A percentile compares a stretch with the other conserved stretches of the same genome.
Evolutionary conservation across 2,113 vertebrate genomes (phyloP).

Genomic region (Gavia stellata): DNA sequence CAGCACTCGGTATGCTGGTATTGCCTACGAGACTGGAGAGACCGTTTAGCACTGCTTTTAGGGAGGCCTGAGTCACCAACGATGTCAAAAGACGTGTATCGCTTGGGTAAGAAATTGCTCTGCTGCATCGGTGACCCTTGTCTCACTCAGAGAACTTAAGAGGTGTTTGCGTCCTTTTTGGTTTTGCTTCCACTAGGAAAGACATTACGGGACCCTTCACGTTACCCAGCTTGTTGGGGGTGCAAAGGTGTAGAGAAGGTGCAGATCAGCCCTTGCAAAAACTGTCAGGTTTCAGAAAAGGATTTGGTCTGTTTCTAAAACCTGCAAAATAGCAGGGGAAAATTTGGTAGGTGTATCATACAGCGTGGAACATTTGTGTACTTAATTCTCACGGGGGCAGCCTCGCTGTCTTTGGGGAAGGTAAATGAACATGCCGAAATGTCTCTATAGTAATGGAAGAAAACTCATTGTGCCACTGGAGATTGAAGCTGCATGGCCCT

Average conservation of each 20-base stretch:
- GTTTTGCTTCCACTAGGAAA: not conserved
- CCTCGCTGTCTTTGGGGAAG: not conserved
- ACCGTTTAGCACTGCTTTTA: not conserved
- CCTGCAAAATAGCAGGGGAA: not conserved
- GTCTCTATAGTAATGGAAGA: constrained; percentile 38
- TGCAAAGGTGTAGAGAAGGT: not conserved
- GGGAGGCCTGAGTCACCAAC: not conserved
- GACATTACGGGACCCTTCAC: not conserved
- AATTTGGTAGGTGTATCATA: not conserved
- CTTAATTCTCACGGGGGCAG: constrained; percentile 15
- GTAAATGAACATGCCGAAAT: not conserved
- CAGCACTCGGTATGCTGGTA: not conserved
- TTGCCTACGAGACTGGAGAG: not conserved
- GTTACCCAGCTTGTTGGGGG: not conserved
- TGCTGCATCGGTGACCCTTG: not conserved
- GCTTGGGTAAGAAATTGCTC: not conserved
- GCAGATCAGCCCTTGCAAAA: not conserved
- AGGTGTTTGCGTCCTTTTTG: not conserved
- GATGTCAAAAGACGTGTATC: not conserved
- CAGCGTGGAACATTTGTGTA: not conserved
- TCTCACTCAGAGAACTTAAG: not conserved
- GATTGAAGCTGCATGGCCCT: constrained; percentile 32
- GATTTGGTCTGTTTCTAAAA: not conserved
- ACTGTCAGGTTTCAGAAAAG: not conserved
- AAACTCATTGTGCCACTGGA: constrained; percentile 36